Percentiles rank a stretch among this genome's conserved stretches.
These are phyloP conservation scores for Teinopalpus imperialis DNA, from an alignment of 2,888 invertebrate genomes.

Conservation along the genomic window DNA sequence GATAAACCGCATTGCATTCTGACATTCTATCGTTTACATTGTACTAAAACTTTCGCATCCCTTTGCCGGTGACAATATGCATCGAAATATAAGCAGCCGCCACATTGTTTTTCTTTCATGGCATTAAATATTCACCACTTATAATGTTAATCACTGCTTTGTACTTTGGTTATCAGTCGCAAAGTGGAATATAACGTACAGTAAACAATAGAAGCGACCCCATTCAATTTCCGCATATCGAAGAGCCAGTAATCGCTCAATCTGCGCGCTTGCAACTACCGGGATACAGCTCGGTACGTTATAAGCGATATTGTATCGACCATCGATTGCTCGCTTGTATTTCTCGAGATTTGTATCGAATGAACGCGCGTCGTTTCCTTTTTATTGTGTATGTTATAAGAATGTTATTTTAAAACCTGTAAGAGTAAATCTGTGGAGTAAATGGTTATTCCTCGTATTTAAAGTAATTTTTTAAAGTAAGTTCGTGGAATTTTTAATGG, in stretches of 20 bases:
- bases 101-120: too few relatives aligned
- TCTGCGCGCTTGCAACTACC: slow-evolving; percentile 17
- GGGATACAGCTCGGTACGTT: slow-evolving; percentile 12
- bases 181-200: slow-evolving; percentile 18
- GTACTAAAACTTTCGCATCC: too few relatives aligned
- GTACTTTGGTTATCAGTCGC: slow-evolving; percentile 20
- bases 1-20: too few relatives aligned
- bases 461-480: too few relatives aligned
- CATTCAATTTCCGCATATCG: slow-evolving; percentile 26
- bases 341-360: slow-evolving; percentile 9
- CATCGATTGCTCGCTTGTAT: slow-evolving; percentile 1
- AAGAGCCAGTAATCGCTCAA: slow-evolving; percentile 23
- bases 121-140: too few relatives aligned
- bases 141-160: too few relatives aligned
- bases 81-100: too few relatives aligned
- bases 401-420: background rate
- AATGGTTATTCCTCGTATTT: background rate
- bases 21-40: too few relatives aligned
- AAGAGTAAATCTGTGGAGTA: background rate
- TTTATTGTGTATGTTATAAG: slow-evolving; percentile 2
- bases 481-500: too few relatives aligned
- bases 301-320: slow-evolving; percentile 6
- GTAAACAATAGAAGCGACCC: slow-evolving; percentile 20
- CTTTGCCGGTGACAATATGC: too few relatives aligned
- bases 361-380: background rate